A percentile compares a stretch with the other conserved stretches of the same genome.
Conservation (phyloP, 2,113 vertebrate genomes). For the Mugil cephalus region DNA sequence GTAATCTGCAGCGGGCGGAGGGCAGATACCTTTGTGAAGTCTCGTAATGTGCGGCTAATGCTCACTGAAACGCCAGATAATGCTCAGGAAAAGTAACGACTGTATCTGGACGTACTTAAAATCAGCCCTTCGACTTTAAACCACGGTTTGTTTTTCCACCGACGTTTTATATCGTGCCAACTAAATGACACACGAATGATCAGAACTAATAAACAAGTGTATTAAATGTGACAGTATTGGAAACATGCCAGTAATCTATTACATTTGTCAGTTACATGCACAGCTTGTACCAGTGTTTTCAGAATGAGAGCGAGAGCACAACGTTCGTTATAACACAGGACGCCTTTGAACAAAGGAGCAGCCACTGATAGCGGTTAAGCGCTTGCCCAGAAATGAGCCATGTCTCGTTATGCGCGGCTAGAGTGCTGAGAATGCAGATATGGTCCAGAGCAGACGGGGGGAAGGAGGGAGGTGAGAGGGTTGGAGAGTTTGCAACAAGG, state of each 20-base stretch:
- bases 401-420: slow-evolving; percentile 21
- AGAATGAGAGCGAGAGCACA: background rate
- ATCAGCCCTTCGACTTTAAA: too few relatives aligned
- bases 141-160: too few relatives aligned
- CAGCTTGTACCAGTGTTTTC: background rate
- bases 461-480: background rate
- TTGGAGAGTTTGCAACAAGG: background rate
- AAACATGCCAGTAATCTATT: too few relatives aligned
- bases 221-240: background rate
- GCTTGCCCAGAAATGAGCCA: slow-evolving; percentile 25
- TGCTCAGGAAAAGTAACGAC: background rate
- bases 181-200: background rate
- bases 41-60: background rate
- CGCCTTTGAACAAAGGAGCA: slow-evolving; percentile 23
- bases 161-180: background rate
- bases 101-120: background rate
- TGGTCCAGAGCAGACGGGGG: slow-evolving; percentile 6
- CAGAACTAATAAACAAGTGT: background rate
- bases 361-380: slow-evolving; percentile 35
- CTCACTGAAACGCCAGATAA: background rate
- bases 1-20: slow-evolving; percentile 26
- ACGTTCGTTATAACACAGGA: background rate
- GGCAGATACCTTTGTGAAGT: background rate
- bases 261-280: background rate
- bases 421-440: slow-evolving; percentile 62